phyloP scores from a whole-genome alignment of 2,888 invertebrate genomes.

The Zhuqinia jingwanae region DNA sequence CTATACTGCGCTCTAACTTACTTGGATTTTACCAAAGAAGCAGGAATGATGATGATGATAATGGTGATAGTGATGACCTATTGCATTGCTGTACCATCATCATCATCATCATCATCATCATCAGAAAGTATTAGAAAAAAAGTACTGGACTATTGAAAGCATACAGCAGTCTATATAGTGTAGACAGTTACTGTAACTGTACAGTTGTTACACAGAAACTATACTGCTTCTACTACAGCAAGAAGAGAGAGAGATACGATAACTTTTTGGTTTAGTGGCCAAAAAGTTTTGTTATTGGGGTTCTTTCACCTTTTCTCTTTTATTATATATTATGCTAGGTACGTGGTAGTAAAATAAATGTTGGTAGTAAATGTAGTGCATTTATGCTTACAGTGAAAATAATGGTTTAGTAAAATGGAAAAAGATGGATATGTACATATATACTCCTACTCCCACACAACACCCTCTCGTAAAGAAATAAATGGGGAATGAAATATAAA shows the following conservation, averaged over 20 bases:
- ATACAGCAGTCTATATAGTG: too few species aligned
- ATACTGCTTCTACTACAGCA: too few species aligned
- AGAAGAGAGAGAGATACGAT: slow-evolving; percentile 28
- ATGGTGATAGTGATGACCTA: slow-evolving; percentile 52
- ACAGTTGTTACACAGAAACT: slow-evolving; percentile 35
- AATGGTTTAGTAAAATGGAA: neutral
- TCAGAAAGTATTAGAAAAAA: too few species aligned
- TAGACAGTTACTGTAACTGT: slow-evolving; percentile 29
- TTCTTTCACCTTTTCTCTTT: slow-evolving; percentile 44
- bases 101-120: too few species aligned
- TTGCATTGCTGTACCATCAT: slow-evolving; percentile 31
- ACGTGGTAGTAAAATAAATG: slow-evolving; percentile 12
- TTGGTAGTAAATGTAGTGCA: neutral
- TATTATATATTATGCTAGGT: slow-evolving; percentile 25
- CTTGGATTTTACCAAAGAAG: slow-evolving; percentile 10
- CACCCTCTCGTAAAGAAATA: slow-evolving; percentile 52
- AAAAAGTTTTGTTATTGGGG: slow-evolving; percentile 48
- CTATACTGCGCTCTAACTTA: slow-evolving; percentile 21
- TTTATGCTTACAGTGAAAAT: neutral
- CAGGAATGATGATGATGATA: slow-evolving; percentile 33
- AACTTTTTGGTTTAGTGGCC: slow-evolving; percentile 53
- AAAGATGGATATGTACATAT: too few species aligned
- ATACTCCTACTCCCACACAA: too few species aligned
- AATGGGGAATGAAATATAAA: slow-evolving; percentile 2
- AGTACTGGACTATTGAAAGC: neutral